Evolutionary conservation across 2,888 invertebrate species (phyloP), one percentile per base, ranked within the genome.

Genomic region (Nysson spinosus): DNA sequence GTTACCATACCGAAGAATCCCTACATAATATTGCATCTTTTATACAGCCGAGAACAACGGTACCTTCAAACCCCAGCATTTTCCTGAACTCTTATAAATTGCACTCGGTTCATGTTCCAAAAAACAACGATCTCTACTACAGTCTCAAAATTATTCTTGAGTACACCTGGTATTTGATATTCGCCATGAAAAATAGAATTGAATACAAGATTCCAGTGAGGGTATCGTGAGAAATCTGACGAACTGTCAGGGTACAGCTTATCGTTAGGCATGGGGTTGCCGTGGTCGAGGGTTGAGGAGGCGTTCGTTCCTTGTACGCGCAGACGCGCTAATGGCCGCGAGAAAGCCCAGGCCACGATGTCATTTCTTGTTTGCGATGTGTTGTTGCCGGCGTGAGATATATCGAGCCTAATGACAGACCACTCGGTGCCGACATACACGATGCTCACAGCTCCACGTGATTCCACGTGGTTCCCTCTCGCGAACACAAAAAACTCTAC

Each of bases 371-470:
- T 77, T 80, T 80, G 79, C 67, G 75, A 80, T 79, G 55, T 52
- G 67, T 55, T 68, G 71, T 66, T 69, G 63, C 67, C 67, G 46
- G 66, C 52, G 69, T 66, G 75, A 81, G 78, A 82, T 75, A 75
- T 78, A 77, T 79, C 77, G 79, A 52, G 62, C 68, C 69, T 82
- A 81, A 81, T 82, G 80, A 82, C 81, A 80, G 80, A 67, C 78
- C 70, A 49, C 69, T 50, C 49, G 40, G 42, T 24, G 60, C 69
- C 78, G 73, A 62, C 60, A 43, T 39, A 20, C 71, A 56, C 62
- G 54, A 68, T 55, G 67, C 55, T 35, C 75, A 17, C 68, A 35
- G 55, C 55, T 26, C 24, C n/a, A 22, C 14, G 32, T 24, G 7
- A 9, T 7, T 30, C 43, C 50, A 20, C 46, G 58, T 66, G 62